Base-by-base conservation (phyloP, 2,888 invertebrate species). In the Dryocosmus kuriphilus region DNA sequence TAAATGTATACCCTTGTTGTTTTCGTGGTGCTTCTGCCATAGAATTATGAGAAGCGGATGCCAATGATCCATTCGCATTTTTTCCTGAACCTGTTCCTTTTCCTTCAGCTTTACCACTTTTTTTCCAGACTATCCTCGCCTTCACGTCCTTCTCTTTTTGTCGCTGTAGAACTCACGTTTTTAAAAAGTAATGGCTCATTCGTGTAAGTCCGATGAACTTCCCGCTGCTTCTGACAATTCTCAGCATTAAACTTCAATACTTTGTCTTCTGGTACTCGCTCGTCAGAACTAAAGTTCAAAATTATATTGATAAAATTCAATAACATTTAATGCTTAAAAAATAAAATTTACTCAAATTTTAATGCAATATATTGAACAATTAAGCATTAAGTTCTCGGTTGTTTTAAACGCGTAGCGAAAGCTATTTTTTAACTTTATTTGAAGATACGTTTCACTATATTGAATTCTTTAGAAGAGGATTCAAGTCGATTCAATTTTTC, bases 261-360 rank as follows among this genome's bases (percentile, higher is more conserved):
- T n/a, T n/a, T n/a, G n/a, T n/a, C 93, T 88, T 95, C 95, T 5
- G 94, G 94, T n/a, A 95, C 95, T 95, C 93, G 93, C 84, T 93
- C 93, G 78, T 93, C 93, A 93, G 93, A 93, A 83, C 93, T 93
- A 80, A 11, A 11, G 9, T 38, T 38, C 1, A 38, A n/a, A 38
- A 38, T 38, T 38, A 38, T 2, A 38, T 38, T 38, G 2, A 38
- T 11, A 1, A 38, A n/a, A n/a, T n/a, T n/a, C n/a, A n/a, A n/a
- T n/a, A n/a, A n/a, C n/a, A n/a, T n/a, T n/a, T n/a, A n/a, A 11
- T 11, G 2, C 11, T 38, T 38, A 11, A 38, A 38, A 11, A 38
- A 38, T 38, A 9, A 0, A 38, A n/a, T n/a, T n/a, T n/a, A n/a
- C n/a, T n/a, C n/a, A n/a, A n/a, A n/a, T n/a, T n/a, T n/a, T n/a